Percentiles rank a stretch among this genome's conserved stretches.
Evolutionary conservation across 2,797 vertebrate genomes (phyloP).

Genomic region (Danio kyathit): DNA sequence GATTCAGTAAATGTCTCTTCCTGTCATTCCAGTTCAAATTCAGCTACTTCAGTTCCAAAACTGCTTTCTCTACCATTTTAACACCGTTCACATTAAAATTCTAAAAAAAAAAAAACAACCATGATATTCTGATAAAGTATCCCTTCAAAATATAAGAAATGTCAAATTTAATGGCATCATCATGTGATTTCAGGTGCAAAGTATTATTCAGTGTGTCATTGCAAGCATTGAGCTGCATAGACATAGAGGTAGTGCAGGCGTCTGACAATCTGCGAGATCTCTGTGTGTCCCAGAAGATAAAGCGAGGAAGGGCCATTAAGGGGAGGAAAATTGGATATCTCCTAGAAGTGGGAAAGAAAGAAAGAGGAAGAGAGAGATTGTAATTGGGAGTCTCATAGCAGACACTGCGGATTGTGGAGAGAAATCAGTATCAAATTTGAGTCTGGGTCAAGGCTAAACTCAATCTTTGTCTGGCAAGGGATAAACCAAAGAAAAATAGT

Average conservation of each 20-base stretch:
- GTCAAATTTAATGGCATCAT: not conserved
- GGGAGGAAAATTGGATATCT: slow-evolving; percentile 67
- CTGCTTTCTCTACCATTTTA: not conserved
- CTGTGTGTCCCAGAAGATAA: slow-evolving; percentile 60
- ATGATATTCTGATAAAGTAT: not conserved
- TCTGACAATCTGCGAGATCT: slow-evolving; percentile 55
- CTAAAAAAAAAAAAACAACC: not conserved
- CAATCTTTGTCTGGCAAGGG: slow-evolving; percentile 61
- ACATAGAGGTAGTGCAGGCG: not conserved
- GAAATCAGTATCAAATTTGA: slow-evolving; percentile 63
- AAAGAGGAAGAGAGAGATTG: slow-evolving; percentile 51
- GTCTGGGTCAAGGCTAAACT: slow-evolving; percentile 58
- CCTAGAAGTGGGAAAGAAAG: slow-evolving; percentile 49
- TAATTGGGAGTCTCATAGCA: slow-evolving; percentile 65
- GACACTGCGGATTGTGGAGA: slow-evolving; percentile 51
- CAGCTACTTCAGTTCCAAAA: not conserved
- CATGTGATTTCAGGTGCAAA: not conserved
- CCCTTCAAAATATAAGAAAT: not conserved
- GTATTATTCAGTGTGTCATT: slow-evolving; percentile 9
- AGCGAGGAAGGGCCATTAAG: slow-evolving; percentile 66
- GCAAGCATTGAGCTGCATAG: not conserved
- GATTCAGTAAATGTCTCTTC: not conserved
- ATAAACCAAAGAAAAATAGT: slow-evolving; percentile 59
- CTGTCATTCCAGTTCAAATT: not conserved
- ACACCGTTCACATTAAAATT: not conserved